Evolutionary conservation across 2,888 invertebrate genomes (phyloP), one percentile per base, ranked within the genome.

Genomic region (Idaea straminata): DNA sequence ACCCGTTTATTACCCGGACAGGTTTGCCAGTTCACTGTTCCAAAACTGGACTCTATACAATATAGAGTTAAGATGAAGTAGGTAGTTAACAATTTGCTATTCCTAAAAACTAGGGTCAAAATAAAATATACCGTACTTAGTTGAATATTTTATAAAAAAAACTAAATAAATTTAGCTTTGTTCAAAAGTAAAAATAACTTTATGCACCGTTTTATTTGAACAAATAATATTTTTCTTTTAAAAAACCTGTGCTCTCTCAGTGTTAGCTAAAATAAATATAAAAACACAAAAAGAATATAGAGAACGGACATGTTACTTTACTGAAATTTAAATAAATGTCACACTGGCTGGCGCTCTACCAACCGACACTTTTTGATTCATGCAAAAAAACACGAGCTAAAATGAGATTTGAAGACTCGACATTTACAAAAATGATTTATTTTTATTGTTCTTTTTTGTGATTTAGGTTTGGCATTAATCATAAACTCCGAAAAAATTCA

Each of bases 1-100:
- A 58, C 38, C 59, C 25, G 58, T 63, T 63, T 61, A 61, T 68
- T 65, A 15, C 61, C 61, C 64, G 59, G 60, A 62, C 61, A 63
- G 62, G 63, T 57, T 47, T 57, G 61, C 16, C 13, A 15, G 59
- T 59, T 60, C 58, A 59, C 61, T 47, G 47, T 47, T 47, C 47
- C 36, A 36, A 36, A 36, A 36, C 36, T 47, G 10, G 47, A 10
- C 7, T 13, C 47, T 47, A 13, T 47, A 10, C 47, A 47, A 47
- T 47, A 47, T 47, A 3, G 47, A 47, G 13, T 47, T 47, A 10
- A 47, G 47, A 47, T 47, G 47, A 13, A 47, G 10, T 47, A 47
- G 5, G 36, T 5, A 47, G 47, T 47, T 13, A 4, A 13, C 47
- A 47, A 47, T 47, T 7, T 47, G 10, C 47, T 47, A 3, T 47